Evolutionary conservation across 1,140 invertebrate genomes (phyloP), one percentile per base, ranked within the genome.

Genomic region (Drosophila punjabiensis): DNA sequence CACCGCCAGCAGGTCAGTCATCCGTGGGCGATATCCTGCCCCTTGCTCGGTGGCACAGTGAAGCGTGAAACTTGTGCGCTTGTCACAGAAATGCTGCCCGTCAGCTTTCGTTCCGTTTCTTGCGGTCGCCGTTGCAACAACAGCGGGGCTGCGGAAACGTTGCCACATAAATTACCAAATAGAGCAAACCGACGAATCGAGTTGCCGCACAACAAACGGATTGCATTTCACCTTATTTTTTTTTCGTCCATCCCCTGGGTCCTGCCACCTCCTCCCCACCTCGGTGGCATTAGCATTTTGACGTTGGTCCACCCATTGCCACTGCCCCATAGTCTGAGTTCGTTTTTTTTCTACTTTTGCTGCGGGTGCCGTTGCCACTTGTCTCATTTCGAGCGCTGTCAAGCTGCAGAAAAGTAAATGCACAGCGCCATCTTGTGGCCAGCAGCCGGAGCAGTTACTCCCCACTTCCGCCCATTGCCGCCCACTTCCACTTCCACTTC

Each of bases 11-110:
- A 61, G 69, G 73, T 88, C 84, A 80, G 71, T 61, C 65, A 70
- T 62, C 55, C 47, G 47, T 56, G 37, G 48, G n/a, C 47, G 14
- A 53, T 67, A 67, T 67, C 47, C 63, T 24, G 18, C 35, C 9
- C 41, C 24, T 61, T 10, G 41, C 43, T 11, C 74, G 58, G 70
- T 52, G 81, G 78, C 81, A 89, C 81, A 89, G 69, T 88, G 86
- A 64, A 89, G 85, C 85, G 85, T 88, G 85, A 85, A 89, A 88
- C 86, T 88, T 88, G 78, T 79, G 78, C 86, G 81, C 85, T 88
- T 88, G 85, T 88, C 86, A 89, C 85, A 82, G 81, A 89, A 88
- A 89, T 85, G 81, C 74, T 82, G 75, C 50, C 85, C 88, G 81
- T 89, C 85, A 88, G 84, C 80, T 82, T 79, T 74, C 55, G 78